Evolutionary conservation across 2,113 vertebrate genomes (phyloP).

Genomic region (Cynopterus brachyotis): DNA sequence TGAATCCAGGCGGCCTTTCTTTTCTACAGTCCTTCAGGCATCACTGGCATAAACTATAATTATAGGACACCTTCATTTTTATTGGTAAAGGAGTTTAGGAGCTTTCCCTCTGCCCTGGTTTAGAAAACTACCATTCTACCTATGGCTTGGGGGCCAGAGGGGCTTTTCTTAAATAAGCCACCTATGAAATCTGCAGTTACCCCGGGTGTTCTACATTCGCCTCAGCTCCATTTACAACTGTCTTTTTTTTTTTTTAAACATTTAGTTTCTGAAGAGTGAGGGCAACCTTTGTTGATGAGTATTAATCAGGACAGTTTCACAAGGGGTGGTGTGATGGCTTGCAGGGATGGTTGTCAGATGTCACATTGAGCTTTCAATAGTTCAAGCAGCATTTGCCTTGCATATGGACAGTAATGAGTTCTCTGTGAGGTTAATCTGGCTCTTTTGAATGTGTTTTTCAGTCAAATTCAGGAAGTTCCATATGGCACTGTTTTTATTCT

Average conservation of each 20-base stretch:
- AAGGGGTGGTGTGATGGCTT: neutral
- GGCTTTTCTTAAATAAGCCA: neutral
- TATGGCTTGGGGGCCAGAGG: neutral
- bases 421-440: conserved; percentile 31
- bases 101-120: neutral
- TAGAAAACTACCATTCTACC: neutral
- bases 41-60: neutral
- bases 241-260: neutral
- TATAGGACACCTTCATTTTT: neutral
- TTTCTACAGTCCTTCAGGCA: neutral
- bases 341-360: neutral
- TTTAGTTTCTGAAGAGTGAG: neutral
- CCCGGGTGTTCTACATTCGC: neutral
- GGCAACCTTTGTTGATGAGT: neutral
- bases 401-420: conserved; percentile 43
- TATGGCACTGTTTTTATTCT: conserved; percentile 51
- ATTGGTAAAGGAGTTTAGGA: neutral
- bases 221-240: neutral
- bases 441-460: conserved; percentile 35
- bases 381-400: neutral
- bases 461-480: conserved; percentile 30
- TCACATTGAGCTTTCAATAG: neutral
- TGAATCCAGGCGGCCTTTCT: neutral
- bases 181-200: neutral
- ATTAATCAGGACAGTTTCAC: neutral